Conservation (phyloP, 1,140 invertebrate species). For the Drosophila chauvacae region DNA sequence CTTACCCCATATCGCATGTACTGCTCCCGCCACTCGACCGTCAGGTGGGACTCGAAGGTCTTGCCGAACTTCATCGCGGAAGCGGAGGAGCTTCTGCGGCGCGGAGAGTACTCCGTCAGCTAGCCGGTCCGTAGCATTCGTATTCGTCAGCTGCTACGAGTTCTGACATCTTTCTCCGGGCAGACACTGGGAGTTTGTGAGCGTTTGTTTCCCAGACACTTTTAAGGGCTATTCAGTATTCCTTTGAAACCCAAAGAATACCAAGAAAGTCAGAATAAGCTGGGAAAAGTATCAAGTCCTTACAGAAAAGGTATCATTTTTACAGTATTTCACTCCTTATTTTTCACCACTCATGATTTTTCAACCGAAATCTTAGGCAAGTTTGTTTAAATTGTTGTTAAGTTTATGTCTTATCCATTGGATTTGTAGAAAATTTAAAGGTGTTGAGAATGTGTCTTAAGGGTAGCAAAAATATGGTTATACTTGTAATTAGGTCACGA, state of each 20-base stretch:
- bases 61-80: slow-evolving; percentile 74
- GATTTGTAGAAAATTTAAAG: neutral
- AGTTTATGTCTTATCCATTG: neutral
- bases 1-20: slow-evolving; percentile 78
- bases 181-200: neutral
- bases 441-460: neutral
- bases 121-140: slow-evolving; percentile 6
- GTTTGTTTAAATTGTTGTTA: no score
- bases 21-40: slow-evolving; percentile 78
- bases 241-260: neutral
- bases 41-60: slow-evolving; percentile 73
- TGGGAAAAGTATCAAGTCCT: neutral
- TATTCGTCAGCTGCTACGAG: slow-evolving; percentile 35
- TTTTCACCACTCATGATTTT: neutral
- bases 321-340: neutral
- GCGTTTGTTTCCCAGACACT: neutral
- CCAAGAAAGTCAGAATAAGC: neutral
- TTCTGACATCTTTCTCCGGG: slow-evolving; percentile 68
- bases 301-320: neutral
- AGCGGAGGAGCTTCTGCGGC: slow-evolving; percentile 32
- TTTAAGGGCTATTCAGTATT: neutral
- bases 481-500: no score
- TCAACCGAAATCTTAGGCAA: neutral
- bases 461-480: no score
- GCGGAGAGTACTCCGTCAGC: slow-evolving; percentile 18